Conservation (phyloP, 2,113 vertebrate species). For the Taurulus bubalis region DNA sequence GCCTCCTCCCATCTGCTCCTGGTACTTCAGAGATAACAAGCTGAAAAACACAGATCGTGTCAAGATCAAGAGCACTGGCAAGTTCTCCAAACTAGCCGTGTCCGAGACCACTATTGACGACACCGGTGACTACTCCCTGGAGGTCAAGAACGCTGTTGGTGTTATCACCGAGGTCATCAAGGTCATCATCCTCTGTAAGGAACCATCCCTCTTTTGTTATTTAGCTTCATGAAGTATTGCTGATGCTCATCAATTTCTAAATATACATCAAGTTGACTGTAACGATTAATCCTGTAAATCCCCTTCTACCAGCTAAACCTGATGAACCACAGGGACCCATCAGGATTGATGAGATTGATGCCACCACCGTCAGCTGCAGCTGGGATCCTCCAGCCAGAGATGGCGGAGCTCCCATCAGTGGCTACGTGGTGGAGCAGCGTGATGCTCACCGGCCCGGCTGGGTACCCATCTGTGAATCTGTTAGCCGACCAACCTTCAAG, state of each 20-base stretch:
- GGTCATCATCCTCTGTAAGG: constrained; percentile 94
- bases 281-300: constrained; percentile 2
- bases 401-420: constrained; percentile 92
- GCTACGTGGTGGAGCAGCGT: constrained; percentile 94
- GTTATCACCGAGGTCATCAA: constrained; percentile 89
- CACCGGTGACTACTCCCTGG: constrained; percentile 91
- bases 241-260: background rate
- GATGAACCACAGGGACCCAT: constrained; percentile 92
- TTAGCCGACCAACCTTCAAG: constrained; percentile 92
- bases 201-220: background rate
- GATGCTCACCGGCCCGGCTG: constrained; percentile 98
- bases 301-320: constrained; percentile 88
- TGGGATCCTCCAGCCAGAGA: constrained; percentile 94
- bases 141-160: constrained; percentile 93
- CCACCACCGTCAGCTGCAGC: constrained; percentile 90
- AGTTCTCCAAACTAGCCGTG: constrained; percentile 89
- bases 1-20: constrained; percentile 91
- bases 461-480: constrained; percentile 94
- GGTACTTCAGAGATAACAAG: constrained; percentile 92
- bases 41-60: constrained; percentile 91
- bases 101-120: constrained; percentile 94
- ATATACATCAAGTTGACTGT: background rate
- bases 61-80: constrained; percentile 89
- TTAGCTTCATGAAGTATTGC: background rate
- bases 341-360: constrained; percentile 92